Conservation (phyloP, 2,797 vertebrate genomes). For the Lutjanus campechanus region DNA sequence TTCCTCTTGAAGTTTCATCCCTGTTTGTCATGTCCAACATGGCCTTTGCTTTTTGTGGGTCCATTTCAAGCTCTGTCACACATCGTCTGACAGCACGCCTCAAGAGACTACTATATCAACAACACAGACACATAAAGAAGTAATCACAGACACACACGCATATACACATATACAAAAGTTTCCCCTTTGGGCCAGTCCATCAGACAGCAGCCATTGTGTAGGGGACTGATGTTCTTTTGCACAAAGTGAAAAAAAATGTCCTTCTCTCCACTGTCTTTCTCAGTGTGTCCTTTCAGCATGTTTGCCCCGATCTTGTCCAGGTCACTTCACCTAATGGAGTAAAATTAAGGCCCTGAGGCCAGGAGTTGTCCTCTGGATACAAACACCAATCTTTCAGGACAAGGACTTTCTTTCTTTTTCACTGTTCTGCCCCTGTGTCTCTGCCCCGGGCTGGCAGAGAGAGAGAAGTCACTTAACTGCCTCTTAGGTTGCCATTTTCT, state of each 20-base stretch:
- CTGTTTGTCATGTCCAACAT: slow-evolving; percentile 56
- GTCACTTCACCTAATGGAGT: slow-evolving; percentile 79
- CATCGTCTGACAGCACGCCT: slow-evolving; percentile 40
- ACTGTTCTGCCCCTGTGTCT: slow-evolving; percentile 36
- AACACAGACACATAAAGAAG: slow-evolving; percentile 14
- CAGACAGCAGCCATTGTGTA: slow-evolving; percentile 44
- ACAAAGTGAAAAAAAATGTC: slow-evolving; percentile 46
- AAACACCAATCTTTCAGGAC: slow-evolving; percentile 62
- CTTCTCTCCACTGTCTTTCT: slow-evolving; percentile 63
- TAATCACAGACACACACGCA: slow-evolving; percentile 26
- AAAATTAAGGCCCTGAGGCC: slow-evolving; percentile 61
- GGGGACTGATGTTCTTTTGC: slow-evolving; percentile 27
- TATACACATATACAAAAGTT: slow-evolving; percentile 40
- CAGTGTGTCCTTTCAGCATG: slow-evolving; percentile 67
- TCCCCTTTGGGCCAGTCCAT: slow-evolving; percentile 50
- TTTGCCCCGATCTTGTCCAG: slow-evolving; percentile 78
- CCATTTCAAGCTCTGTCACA: slow-evolving; percentile 54
- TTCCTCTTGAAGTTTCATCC: slow-evolving; percentile 9
- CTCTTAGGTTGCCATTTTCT: slow-evolving; percentile 78
- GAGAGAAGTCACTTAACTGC: slow-evolving; percentile 77
- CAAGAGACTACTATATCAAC: slow-evolving; percentile 40
- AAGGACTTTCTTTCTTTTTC: slow-evolving; percentile 55
- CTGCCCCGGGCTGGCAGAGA: slow-evolving; percentile 56
- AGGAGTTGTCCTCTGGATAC: slow-evolving; percentile 52
- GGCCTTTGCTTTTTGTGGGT: slow-evolving; percentile 36